These are phyloP conservation scores for Clarias laeviceps DNA, from an alignment of 2,797 vertebrate species.

Conservation along the genomic window DNA sequence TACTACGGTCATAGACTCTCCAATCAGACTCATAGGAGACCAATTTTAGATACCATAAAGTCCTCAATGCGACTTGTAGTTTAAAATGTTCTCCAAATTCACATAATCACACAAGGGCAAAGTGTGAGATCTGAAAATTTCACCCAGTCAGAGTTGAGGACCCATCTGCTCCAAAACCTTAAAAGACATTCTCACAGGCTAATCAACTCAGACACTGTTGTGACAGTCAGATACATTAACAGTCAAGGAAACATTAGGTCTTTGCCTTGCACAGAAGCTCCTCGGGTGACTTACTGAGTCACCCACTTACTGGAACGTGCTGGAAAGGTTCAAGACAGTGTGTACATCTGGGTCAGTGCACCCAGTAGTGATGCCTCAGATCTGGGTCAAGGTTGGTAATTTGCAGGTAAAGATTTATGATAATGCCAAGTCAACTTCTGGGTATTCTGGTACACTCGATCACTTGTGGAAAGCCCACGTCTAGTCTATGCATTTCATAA, in stretches of 20 bases:
- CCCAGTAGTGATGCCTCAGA: background rate
- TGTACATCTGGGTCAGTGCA: background rate
- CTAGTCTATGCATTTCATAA: background rate
- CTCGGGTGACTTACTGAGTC: background rate
- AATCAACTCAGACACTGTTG: background rate
- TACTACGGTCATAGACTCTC: background rate
- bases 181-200: background rate
- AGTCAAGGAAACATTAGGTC: background rate
- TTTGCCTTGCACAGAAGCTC: background rate
- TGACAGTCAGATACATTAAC: background rate
- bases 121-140: background rate
- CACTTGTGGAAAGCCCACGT: background rate
- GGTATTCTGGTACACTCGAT: too few species aligned
- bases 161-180: background rate
- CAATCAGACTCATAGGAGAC: background rate
- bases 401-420: background rate
- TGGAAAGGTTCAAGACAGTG: background rate
- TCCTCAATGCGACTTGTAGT: background rate
- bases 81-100: background rate
- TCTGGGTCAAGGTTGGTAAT: background rate
- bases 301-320: background rate
- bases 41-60: background rate
- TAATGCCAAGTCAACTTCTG: background rate
- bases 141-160: background rate
- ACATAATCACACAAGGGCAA: background rate